These are phyloP conservation scores for Metellina segmentata DNA, from an alignment of 2,888 invertebrate genomes.

Conservation along the genomic window DNA sequence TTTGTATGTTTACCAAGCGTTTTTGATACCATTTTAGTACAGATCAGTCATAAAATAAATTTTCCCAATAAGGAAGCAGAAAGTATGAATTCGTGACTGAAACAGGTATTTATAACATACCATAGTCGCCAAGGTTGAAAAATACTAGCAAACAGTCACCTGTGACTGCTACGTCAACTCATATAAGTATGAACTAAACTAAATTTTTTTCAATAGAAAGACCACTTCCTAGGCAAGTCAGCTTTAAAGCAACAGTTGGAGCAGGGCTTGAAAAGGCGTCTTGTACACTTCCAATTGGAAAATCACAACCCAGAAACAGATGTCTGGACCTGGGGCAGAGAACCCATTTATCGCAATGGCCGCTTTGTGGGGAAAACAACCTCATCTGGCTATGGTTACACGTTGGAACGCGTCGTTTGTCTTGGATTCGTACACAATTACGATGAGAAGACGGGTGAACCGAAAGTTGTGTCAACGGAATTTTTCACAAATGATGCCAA, in stretches of 20 bases:
- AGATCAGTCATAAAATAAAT: no score
- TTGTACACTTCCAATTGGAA: conserved; percentile 94
- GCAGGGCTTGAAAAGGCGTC: conserved; percentile 92
- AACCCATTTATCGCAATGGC: conserved; percentile 94
- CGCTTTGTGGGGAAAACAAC: conserved; percentile 95
- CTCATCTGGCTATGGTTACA: conserved; percentile 97
- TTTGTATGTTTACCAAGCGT: no score
- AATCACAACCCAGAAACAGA: conserved; percentile 95
- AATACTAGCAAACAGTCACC: no score
- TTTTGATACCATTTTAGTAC: no score
- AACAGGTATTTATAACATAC: no score
- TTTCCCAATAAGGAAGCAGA: no score
- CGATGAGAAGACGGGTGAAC: conserved; percentile 83
- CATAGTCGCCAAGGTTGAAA: no score
- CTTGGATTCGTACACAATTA: conserved; percentile 88
- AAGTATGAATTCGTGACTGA: no score
- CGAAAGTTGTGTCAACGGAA: conserved; percentile 88
- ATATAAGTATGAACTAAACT: neutral
- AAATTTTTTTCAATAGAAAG: conserved; percentile 82
- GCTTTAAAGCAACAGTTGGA: conserved; percentile 91
- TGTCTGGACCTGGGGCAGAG: conserved; percentile 97
- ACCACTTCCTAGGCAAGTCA: conserved; percentile 92
- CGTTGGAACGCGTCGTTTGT: conserved; percentile 95
- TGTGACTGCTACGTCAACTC: no score
- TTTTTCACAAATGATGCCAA: conserved; percentile 89